Conservation (phyloP, 1,140 invertebrate genomes). For the Penaeus vannamei region DNA sequence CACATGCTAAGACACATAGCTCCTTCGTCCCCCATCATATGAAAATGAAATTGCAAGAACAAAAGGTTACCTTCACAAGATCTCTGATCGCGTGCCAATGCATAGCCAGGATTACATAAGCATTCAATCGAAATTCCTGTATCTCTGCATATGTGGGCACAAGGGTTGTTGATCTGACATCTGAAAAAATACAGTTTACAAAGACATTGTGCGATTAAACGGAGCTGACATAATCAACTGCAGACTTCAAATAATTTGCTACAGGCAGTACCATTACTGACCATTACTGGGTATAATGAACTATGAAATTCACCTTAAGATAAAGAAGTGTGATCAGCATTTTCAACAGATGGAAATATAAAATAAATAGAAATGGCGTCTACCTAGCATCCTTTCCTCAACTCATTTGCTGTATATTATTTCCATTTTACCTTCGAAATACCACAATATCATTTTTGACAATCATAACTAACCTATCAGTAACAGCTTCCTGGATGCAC, state of each 20-base stretch:
- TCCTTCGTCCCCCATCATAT: no score
- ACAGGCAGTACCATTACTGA: no score
- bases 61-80: slow-evolving; percentile 72
- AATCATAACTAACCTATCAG: slow-evolving; percentile 46
- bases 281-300: no score
- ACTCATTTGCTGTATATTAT: background rate
- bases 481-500: slow-evolving; percentile 56
- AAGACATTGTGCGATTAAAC: background rate
- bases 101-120: slow-evolving; percentile 76
- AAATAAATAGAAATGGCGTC: background rate
- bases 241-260: background rate
- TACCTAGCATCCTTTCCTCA: no score
- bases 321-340: background rate
- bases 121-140: slow-evolving; percentile 78
- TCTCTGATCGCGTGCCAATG: slow-evolving; percentile 73
- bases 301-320: background rate
- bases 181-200: slow-evolving; percentile 68
- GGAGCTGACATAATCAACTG: background rate
- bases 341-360: background rate
- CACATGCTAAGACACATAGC: no score
- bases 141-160: slow-evolving; percentile 79
- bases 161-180: slow-evolving; percentile 78
- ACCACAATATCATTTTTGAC: background rate
- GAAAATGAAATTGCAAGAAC: background rate
- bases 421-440: background rate